Evolutionary conservation across 2,113 vertebrate species (phyloP).

Genomic region (Tiliqua scincoides): DNA sequence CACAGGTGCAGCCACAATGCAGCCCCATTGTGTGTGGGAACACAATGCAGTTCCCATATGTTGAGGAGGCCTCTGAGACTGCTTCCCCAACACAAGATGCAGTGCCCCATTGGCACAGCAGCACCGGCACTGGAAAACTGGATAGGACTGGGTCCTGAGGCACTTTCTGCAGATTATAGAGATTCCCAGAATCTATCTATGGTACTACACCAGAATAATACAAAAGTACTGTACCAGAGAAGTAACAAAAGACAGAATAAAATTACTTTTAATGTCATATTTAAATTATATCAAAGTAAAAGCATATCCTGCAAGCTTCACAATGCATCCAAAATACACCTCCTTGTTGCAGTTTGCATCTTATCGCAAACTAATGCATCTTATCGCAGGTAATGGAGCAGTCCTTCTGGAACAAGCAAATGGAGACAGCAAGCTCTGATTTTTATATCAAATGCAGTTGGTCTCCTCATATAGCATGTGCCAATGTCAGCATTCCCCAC

Average conservation of each 20-base stretch:
- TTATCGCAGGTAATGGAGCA: constrained; percentile 44
- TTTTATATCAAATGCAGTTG: constrained; percentile 42
- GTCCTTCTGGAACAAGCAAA: constrained; percentile 40
- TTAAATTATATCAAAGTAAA: constrained; percentile 34
- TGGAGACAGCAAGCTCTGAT: constrained; percentile 36
- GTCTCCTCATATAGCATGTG: constrained; percentile 16
- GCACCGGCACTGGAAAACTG: too few relatives aligned
- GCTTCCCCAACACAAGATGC: too few relatives aligned
- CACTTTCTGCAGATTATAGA: not conserved
- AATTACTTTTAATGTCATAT: constrained; percentile 1
- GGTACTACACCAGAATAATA: too few relatives aligned
- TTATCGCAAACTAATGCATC: constrained; percentile 15
- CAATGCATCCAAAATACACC: constrained; percentile 13
- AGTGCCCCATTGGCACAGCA: too few relatives aligned
- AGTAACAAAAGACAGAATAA: not conserved
- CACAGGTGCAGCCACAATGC: too few relatives aligned
- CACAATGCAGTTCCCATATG: too few relatives aligned
- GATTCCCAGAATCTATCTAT: not conserved
- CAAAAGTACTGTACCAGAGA: not conserved
- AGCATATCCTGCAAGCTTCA: constrained; percentile 15
- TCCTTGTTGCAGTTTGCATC: too few relatives aligned
- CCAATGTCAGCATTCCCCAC: constrained; percentile 36
- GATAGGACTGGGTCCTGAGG: too few relatives aligned
- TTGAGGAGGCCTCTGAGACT: too few relatives aligned
- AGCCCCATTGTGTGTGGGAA: too few relatives aligned